Base-by-base conservation (phyloP, 2,888 invertebrate genomes). In the Cotesia congregata region DNA sequence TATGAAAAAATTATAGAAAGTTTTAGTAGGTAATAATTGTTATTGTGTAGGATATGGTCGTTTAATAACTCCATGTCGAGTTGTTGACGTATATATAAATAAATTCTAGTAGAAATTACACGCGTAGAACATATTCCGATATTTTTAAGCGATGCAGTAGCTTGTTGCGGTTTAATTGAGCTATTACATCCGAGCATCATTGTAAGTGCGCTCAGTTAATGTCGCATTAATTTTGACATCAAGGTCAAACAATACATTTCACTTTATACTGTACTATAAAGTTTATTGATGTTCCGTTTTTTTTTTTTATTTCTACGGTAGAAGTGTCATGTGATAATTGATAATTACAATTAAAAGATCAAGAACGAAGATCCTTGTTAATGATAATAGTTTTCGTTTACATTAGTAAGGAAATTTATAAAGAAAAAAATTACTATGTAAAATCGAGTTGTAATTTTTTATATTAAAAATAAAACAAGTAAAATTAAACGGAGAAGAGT, bases 111-210 rank as follows among this genome's bases (percentile, higher is more conserved):
- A 20, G n/a, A 38, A 30, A 60, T 30, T 61, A 71, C 15, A 71
- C 17, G 12, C 59, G 12, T 20, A 70, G n/a, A 41, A 41, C 12
- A 9, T 20, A 61, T 17, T 20, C 15, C n/a, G 59, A 71, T 64
- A 76, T 76, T 78, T 77, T 78, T 74, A 72, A 74, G 77, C 67
- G 61, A 62, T 15, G 59, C 61, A 62, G 68, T 30, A 30, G 3
- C 67, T 77, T 76, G 50, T 50, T 41, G 72, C 76, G 62, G 50
- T 70, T 74, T 77, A 79, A 80, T 80, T 77, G 79, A 79, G 70
- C 79, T 74, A 80, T 80, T 76, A 80, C 62, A 77, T 76, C 77
- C 12, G 7, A 50, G 12, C 50, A 50, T 80, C 75, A 79, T 79
- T 68, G 67, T 75, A 40, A 68, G 39, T 41, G 38, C 69, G 38